Percentiles rank a stretch among this genome's conserved stretches.
Conservation (phyloP, 2,888 invertebrate species). For the Arenicola marina region DNA sequence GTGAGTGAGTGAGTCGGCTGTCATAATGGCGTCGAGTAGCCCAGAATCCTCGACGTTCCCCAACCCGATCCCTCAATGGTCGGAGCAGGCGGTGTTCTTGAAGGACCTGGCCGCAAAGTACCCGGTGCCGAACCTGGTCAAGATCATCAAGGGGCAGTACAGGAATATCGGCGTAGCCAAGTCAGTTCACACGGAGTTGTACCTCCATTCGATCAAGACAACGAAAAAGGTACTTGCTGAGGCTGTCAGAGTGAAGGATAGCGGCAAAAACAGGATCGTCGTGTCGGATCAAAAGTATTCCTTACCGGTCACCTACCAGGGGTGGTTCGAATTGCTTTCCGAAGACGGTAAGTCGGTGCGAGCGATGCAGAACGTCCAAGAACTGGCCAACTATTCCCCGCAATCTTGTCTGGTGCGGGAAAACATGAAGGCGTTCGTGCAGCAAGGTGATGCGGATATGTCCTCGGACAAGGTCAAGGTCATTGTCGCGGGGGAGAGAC, state of each 20-base stretch:
- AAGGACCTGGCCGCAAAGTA: slow-evolving; percentile 68
- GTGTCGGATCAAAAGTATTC: slow-evolving; percentile 69
- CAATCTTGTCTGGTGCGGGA: slow-evolving; percentile 74
- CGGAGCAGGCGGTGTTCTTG: slow-evolving; percentile 46
- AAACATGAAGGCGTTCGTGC: slow-evolving; percentile 20
- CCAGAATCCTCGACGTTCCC: too few relatives aligned
- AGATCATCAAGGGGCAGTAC: slow-evolving; percentile 92
- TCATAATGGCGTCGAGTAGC: too few relatives aligned
- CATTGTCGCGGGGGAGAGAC: slow-evolving; percentile 49
- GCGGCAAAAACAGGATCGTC: not conserved
- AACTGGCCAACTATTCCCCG: slow-evolving; percentile 69
- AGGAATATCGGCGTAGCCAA: slow-evolving; percentile 83
- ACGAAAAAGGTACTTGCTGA: slow-evolving; percentile 72
- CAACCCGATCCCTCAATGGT: slow-evolving; percentile 41
- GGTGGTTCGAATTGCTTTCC: slow-evolving; percentile 91
- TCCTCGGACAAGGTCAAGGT: slow-evolving; percentile 41
- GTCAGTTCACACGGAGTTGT: slow-evolving; percentile 81
- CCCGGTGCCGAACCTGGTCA: slow-evolving; percentile 82
- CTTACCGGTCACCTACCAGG: slow-evolving; percentile 87
- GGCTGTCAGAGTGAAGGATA: slow-evolving; percentile 28
- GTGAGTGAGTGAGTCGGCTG: too few relatives aligned
- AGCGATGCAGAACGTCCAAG: slow-evolving; percentile 85
- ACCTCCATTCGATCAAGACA: slow-evolving; percentile 75
- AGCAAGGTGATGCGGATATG: not conserved
- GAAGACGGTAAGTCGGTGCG: slow-evolving; percentile 91